Percentiles rank a stretch among this genome's conserved stretches.
phyloP scores from a whole-genome alignment of 2,888 invertebrate species.

The Heliothis peltigera region DNA sequence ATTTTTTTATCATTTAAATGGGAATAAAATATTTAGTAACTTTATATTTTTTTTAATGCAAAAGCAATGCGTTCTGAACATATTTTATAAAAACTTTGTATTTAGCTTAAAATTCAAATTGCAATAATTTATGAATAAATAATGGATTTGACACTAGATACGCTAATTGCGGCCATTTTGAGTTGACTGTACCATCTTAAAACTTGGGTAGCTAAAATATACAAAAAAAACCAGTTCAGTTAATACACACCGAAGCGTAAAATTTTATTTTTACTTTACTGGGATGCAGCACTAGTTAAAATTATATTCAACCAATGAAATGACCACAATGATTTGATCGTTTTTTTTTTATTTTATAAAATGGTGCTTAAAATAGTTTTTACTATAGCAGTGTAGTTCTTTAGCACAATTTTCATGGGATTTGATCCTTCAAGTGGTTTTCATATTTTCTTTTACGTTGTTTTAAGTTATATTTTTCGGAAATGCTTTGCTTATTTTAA shows the following conservation, averaged over 20 bases:
- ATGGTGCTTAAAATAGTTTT: constrained; percentile 40
- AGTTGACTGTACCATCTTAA: constrained; percentile 20
- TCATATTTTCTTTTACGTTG: constrained; percentile 19
- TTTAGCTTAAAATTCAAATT: too few relatives aligned
- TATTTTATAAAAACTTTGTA: too few relatives aligned
- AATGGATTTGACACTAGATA: neutral
- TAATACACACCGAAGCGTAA: too few relatives aligned
- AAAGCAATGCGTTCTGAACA: neutral
- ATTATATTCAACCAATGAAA: constrained; percentile 12
- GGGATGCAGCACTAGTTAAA: neutral
- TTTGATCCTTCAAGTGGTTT: constrained; percentile 47
- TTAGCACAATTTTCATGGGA: constrained; percentile 57
- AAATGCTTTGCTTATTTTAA: constrained; percentile 2
- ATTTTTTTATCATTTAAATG: too few relatives aligned
- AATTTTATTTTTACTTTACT: neutral
- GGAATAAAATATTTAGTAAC: too few relatives aligned
- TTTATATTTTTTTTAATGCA: neutral
- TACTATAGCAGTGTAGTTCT: constrained; percentile 23
- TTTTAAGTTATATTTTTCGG: constrained; percentile 1
- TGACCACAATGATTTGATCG: constrained; percentile 20
- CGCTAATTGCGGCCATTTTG: neutral
- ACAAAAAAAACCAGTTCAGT: neutral
- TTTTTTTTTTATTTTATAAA: constrained; percentile 31
- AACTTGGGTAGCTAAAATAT: constrained; percentile 45
- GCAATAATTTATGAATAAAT: too few relatives aligned